phyloP scores from a whole-genome alignment of 2,797 vertebrate genomes.

The Cercopithecus diana region DNA sequence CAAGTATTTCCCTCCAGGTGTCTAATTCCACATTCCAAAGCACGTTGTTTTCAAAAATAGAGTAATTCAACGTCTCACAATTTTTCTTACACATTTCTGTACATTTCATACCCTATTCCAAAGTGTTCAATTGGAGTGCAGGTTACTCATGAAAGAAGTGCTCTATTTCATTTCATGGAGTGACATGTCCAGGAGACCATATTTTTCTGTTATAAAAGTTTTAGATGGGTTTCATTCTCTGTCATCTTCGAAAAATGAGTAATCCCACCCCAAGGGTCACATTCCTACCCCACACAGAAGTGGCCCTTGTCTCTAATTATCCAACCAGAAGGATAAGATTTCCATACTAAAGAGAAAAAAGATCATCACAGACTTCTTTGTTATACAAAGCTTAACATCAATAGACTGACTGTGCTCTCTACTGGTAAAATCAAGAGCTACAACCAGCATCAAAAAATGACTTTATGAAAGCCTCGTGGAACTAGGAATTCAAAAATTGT shows the following conservation, averaged over 20 bases:
- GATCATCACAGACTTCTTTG: conserved; percentile 16
- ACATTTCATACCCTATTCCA: conserved; percentile 36
- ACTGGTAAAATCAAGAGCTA: conserved; percentile 58
- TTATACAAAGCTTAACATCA: conserved; percentile 28
- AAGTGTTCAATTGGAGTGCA: conserved; percentile 9
- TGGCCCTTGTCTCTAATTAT: not conserved
- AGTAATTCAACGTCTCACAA: conserved; percentile 42
- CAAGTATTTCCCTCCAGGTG: conserved; percentile 20
- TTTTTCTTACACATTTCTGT: conserved; percentile 45
- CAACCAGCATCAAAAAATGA: conserved; percentile 45
- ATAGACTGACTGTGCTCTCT: conserved; percentile 1
- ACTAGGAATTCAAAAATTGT: conserved; percentile 31
- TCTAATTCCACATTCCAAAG: conserved; percentile 38
- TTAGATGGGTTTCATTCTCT: conserved; percentile 49
- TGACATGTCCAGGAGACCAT: not conserved
- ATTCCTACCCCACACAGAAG: not conserved
- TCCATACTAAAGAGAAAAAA: conserved; percentile 27
- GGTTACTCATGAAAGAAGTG: conserved; percentile 18
- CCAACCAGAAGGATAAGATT: not conserved
- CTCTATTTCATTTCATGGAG: conserved; percentile 30
- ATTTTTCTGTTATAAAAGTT: conserved; percentile 44
- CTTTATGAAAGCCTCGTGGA: not conserved
- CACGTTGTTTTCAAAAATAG: conserved; percentile 45
- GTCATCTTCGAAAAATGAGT: conserved; percentile 54
- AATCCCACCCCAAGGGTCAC: not conserved